Percentiles rank a stretch among this genome's conserved stretches.
Conservation (phyloP, 1,140 invertebrate species). For the silkworm (Bombyx mori) region ASM3026992v2 NC_085129.1:6179501-6180000, state of each 20-base stretch:
- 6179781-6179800: constrained; percentile 78
- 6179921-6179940: constrained; percentile 84
- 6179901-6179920: constrained; percentile 83
- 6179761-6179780: constrained; percentile 71
- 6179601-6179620: constrained; percentile 74
- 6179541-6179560: constrained; percentile 73
- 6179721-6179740: constrained; percentile 83
- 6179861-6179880: constrained; percentile 82
- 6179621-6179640: constrained; percentile 69
- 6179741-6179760: constrained; percentile 76
- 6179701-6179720: constrained; percentile 75
- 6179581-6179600: constrained; percentile 75
- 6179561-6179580: constrained; percentile 75
- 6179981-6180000: constrained; percentile 82
- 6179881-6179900: constrained; percentile 86
- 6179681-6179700: constrained; percentile 77
- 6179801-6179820: constrained; percentile 85
- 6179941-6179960: constrained; percentile 79
- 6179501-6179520: constrained; percentile 79
- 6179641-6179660: constrained; percentile 71
- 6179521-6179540: constrained; percentile 66
- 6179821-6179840: constrained; percentile 85
- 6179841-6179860: constrained; percentile 79
- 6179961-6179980: constrained; percentile 88
- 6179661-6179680: constrained; percentile 74